Evolutionary conservation across 2,888 invertebrate genomes (phyloP).

Genomic region (Andrena fulva): DNA sequence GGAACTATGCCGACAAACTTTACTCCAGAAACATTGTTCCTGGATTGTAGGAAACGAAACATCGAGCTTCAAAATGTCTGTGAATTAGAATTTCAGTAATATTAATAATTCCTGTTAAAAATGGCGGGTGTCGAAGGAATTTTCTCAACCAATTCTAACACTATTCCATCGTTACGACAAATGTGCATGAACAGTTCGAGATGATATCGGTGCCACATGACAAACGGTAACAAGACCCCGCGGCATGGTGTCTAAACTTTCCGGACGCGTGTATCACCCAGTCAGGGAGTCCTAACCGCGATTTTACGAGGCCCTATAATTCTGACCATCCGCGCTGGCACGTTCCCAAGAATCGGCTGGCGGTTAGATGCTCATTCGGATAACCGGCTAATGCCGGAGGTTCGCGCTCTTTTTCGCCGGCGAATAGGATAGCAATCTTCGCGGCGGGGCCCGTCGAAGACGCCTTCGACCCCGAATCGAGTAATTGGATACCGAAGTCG

Average conservation of each 20-base stretch:
- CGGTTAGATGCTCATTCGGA: constrained; percentile 65
- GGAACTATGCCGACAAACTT: not conserved
- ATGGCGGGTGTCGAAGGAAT: too few species aligned
- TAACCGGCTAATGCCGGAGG: constrained; percentile 70
- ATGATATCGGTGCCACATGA: not conserved
- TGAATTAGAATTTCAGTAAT: too few species aligned
- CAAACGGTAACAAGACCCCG: constrained; percentile 5
- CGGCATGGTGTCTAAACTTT: not conserved
- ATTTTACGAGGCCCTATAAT: constrained; percentile 60
- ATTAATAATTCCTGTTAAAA: too few species aligned
- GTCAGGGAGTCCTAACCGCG: constrained; percentile 46
- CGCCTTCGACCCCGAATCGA: constrained; percentile 31
- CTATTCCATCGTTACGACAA: not conserved
- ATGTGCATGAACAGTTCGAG: not conserved
- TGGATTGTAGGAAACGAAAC: not conserved
- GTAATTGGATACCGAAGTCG: constrained; percentile 64
- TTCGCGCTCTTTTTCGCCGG: constrained; percentile 67
- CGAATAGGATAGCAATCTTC: constrained; percentile 66
- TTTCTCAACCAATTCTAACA: not conserved
- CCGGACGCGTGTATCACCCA: constrained; percentile 4
- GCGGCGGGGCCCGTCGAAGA: constrained; percentile 26
- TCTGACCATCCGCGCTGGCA: constrained; percentile 63
- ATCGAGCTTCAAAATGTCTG: not conserved
- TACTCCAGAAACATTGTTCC: not conserved
- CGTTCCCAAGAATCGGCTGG: constrained; percentile 67